Conservation (phyloP, 2,797 vertebrate species). For the Mallotus villosus region DNA sequence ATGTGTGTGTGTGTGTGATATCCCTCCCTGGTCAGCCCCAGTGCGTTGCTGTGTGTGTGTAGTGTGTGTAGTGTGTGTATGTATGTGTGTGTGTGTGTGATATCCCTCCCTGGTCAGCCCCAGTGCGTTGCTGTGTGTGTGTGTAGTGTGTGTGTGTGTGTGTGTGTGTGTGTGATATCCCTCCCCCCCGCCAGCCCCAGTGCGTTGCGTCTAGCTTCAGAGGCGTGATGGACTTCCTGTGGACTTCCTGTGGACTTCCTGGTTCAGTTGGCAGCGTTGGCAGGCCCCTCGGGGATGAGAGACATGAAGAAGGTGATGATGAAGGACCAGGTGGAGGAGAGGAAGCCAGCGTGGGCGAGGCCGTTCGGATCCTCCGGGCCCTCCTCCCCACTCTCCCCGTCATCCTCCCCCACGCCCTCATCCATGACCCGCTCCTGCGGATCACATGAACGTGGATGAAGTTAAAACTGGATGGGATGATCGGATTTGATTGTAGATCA, state of each 20-base stretch:
- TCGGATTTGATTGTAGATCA: too few species aligned
- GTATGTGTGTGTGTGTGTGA: too few species aligned
- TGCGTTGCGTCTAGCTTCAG: not conserved
- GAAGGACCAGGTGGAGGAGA: conserved; percentile 94
- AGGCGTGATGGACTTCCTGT: not conserved
- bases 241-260: not conserved
- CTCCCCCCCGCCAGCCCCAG: not conserved
- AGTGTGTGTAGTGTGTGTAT: too few species aligned
- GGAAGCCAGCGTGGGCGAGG: conserved; percentile 79
- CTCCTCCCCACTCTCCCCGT: conserved; percentile 79
- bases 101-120: not conserved
- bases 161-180: too few species aligned
- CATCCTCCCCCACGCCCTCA: conserved; percentile 84
- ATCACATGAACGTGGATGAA: not conserved
- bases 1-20: too few species aligned
- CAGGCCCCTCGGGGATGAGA: conserved; percentile 91
- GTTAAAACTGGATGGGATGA: not conserved
- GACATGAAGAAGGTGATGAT: conserved; percentile 95
- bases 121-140: not conserved
- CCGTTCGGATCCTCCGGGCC: conserved; percentile 74
- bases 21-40: not conserved
- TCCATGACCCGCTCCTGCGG: conserved; percentile 85
- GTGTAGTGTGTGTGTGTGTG: too few species aligned
- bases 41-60: conserved; percentile 7
- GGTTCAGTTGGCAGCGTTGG: conserved; percentile 87